A percentile compares a stretch with the other conserved stretches of the same genome.
Conservation (phyloP, 2,113 vertebrate species). For the Motacilla tschutschensis region DNA sequence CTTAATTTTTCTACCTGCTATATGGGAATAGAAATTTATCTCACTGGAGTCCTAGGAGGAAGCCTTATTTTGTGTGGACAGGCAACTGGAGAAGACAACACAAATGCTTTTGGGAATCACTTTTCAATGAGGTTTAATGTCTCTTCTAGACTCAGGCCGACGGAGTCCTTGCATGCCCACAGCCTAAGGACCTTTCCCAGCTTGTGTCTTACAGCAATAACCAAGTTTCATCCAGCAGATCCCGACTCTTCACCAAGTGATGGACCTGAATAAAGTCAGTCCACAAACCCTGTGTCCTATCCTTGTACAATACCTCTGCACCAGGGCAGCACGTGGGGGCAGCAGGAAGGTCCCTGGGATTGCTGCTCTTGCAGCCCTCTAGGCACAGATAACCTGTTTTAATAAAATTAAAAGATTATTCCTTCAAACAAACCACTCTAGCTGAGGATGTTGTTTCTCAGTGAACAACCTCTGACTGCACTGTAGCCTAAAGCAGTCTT, state of each 20-base stretch:
- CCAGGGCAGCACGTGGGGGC: fast-evolving
- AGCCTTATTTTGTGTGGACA: background rate
- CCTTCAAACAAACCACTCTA: background rate
- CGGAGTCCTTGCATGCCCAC: fast-evolving
- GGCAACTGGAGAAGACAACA: background rate
- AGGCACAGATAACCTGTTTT: background rate
- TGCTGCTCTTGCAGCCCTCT: background rate
- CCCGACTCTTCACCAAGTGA: background rate
- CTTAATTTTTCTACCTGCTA: background rate
- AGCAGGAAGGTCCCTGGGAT: background rate
- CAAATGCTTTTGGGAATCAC: background rate
- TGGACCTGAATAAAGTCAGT: background rate
- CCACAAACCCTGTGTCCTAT: background rate
- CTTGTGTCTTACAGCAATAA: background rate
- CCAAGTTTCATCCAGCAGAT: background rate
- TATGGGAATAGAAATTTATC: background rate
- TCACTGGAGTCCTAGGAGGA: background rate
- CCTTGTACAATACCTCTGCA: background rate
- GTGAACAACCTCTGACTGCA: background rate
- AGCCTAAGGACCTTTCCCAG: background rate
- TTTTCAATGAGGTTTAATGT: background rate
- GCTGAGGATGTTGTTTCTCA: background rate
- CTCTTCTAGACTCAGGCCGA: background rate
- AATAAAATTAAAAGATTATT: background rate
- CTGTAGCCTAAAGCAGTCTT: background rate